Conservation (phyloP, 2,888 invertebrate genomes). For the Leucophenga montana region DNA sequence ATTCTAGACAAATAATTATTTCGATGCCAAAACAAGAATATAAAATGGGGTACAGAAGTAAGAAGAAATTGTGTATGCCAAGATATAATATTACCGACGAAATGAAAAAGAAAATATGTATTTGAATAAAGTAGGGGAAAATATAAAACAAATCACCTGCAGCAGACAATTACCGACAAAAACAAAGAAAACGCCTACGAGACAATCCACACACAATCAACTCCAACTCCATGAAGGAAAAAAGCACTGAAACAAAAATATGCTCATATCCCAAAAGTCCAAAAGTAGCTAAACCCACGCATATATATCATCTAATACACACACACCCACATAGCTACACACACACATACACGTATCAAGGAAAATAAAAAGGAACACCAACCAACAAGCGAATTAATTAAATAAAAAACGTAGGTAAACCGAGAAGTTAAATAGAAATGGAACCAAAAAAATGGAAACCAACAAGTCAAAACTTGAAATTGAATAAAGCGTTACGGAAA, state of each 20-base stretch:
- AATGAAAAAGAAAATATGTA: conserved; percentile 34
- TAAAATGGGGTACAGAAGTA: conserved; percentile 14
- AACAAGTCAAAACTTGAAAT: conserved; percentile 64
- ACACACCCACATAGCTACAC: conserved; percentile 4
- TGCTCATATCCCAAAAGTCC: not conserved
- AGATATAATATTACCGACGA: too few relatives aligned
- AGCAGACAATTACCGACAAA: conserved; percentile 43
- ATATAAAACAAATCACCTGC: conserved; percentile 57
- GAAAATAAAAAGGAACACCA: not conserved
- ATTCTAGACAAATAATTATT: too few relatives aligned
- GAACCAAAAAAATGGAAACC: conserved; percentile 55
- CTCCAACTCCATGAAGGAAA: not conserved
- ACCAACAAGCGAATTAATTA: conserved; percentile 59
- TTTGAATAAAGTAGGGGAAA: not conserved
- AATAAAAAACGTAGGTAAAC: conserved; percentile 62
- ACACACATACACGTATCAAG: not conserved
- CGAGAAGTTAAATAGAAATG: conserved; percentile 60
- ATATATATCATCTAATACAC: conserved; percentile 26
- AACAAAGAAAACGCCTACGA: not conserved
- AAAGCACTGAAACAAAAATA: not conserved
- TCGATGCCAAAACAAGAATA: conserved; percentile 14
- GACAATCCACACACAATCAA: conserved; percentile 26
- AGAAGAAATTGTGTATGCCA: not conserved
- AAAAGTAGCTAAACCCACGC: not conserved
- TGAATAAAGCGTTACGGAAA: conserved; percentile 55